Evolutionary conservation across 1,140 invertebrate genomes (phyloP).

Genomic region (Heliothis virescens): DNA sequence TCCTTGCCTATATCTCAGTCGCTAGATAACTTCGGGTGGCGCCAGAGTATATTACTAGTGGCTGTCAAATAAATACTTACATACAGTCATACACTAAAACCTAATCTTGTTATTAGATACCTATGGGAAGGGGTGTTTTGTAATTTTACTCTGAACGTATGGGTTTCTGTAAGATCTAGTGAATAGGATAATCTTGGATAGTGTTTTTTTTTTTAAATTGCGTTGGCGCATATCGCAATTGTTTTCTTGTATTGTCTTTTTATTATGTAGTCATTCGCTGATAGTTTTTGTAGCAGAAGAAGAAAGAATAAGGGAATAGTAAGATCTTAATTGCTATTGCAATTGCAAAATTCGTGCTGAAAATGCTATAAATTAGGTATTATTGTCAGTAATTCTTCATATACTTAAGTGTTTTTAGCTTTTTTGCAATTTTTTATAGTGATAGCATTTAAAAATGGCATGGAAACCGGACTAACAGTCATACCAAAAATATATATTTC

Average conservation of each 20-base stretch:
- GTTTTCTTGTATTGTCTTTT: neutral
- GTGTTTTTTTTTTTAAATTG: neutral
- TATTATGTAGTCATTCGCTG: no score
- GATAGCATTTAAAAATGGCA: no score
- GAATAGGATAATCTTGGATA: conserved; percentile 7
- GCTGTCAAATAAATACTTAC: conserved; percentile 25
- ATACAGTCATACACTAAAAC: neutral
- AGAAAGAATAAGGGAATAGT: no score
- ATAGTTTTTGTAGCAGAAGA: no score
- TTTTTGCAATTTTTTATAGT: no score
- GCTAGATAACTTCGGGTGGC: conserved; percentile 8
- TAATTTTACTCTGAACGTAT: conserved; percentile 17
- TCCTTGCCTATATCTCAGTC: neutral
- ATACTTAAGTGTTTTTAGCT: no score
- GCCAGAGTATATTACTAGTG: conserved; percentile 26
- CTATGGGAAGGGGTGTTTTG: conserved; percentile 45
- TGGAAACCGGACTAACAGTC: no score
- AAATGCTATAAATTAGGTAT: no score
- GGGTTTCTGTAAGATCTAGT: conserved; percentile 35
- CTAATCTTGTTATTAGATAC: conserved; percentile 39
- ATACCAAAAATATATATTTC: neutral
- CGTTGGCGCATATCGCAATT: neutral
- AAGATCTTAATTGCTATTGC: no score
- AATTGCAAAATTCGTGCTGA: no score
- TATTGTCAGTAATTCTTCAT: no score